These are phyloP conservation scores for Sebastolobus altivelis DNA, from an alignment of 2,797 vertebrate genomes.

Conservation along the genomic window DNA sequence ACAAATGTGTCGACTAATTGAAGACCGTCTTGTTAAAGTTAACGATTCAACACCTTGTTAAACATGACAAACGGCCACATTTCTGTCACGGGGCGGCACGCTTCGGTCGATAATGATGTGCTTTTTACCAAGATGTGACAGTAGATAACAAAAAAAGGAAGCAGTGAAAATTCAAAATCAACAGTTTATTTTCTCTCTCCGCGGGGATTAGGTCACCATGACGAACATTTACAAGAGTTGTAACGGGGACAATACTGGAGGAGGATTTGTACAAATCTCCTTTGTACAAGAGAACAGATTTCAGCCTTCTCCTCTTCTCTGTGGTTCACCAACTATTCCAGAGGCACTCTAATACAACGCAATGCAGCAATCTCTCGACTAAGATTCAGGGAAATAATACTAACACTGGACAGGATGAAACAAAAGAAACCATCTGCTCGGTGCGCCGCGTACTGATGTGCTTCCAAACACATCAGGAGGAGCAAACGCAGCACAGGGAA, in stretches of 20 bases:
- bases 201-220: slow-evolving; percentile 69
- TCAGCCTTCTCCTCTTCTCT: slow-evolving; percentile 56
- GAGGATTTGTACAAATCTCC: slow-evolving; percentile 66
- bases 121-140: slow-evolving; percentile 23
- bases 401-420: slow-evolving; percentile 60
- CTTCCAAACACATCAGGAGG: slow-evolving; percentile 49
- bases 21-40: slow-evolving; percentile 75
- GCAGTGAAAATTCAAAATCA: slow-evolving; percentile 71
- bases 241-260: slow-evolving; percentile 74
- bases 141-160: slow-evolving; percentile 8
- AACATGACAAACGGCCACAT: slow-evolving; percentile 70
- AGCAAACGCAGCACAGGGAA: slow-evolving; percentile 54
- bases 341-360: slow-evolving; percentile 82
- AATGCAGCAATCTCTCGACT: slow-evolving; percentile 64
- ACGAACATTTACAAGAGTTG: slow-evolving; percentile 82
- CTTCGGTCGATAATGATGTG: slow-evolving; percentile 14
- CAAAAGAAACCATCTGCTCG: slow-evolving; percentile 49
- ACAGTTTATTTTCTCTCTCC: slow-evolving; percentile 83
- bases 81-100: slow-evolving; percentile 16
- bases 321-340: slow-evolving; percentile 66
- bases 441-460: slow-evolving; percentile 23
- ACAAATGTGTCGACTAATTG: slow-evolving; percentile 73
- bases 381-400: slow-evolving; percentile 58
- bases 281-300: slow-evolving; percentile 69
- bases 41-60: slow-evolving; percentile 80